These are phyloP conservation scores for Perizoma flavofasciatum DNA, from an alignment of 2,888 invertebrate species.

Conservation along the genomic window DNA sequence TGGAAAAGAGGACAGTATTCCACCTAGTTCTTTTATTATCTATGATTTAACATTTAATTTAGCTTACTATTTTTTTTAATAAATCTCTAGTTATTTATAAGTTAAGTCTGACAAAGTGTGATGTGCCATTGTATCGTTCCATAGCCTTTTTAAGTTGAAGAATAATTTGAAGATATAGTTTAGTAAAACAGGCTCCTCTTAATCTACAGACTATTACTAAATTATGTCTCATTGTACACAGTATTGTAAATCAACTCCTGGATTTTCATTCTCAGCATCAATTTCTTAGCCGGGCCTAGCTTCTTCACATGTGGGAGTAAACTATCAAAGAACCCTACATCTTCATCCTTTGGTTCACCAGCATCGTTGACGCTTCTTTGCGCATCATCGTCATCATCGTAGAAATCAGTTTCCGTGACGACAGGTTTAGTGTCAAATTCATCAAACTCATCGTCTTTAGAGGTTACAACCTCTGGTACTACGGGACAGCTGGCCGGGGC, in stretches of 20 bases:
- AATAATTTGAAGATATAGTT: too few relatives aligned
- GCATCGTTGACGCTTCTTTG: slow-evolving; percentile 50
- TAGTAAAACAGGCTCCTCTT: too few relatives aligned
- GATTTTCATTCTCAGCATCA: slow-evolving; percentile 78
- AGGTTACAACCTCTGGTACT: slow-evolving; percentile 34
- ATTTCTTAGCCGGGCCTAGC: slow-evolving; percentile 72
- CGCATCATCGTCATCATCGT: slow-evolving; percentile 74
- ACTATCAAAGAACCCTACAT: slow-evolving; percentile 77
- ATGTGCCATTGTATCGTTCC: too few relatives aligned
- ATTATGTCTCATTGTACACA: slow-evolving; percentile 68
- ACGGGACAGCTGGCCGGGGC: slow-evolving; percentile 19
- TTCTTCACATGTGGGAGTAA: slow-evolving; percentile 76
- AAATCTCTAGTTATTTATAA: too few relatives aligned
- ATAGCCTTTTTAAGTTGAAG: too few relatives aligned
- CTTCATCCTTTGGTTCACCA: slow-evolving; percentile 67
- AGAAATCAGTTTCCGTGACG: slow-evolving; percentile 77
- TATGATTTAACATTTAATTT: too few relatives aligned
- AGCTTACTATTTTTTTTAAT: too few relatives aligned
- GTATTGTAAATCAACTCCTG: slow-evolving; percentile 78
- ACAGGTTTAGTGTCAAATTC: slow-evolving; percentile 78
- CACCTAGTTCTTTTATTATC: too few relatives aligned
- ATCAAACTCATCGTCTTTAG: slow-evolving; percentile 75
- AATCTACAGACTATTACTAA: too few relatives aligned
- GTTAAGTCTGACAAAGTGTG: too few relatives aligned
- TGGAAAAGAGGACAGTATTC: too few relatives aligned